These are phyloP conservation scores for Montipora efflorescens DNA, from an alignment of 64 coral and sea anemone genomes.

Conservation along the genomic window DNA sequence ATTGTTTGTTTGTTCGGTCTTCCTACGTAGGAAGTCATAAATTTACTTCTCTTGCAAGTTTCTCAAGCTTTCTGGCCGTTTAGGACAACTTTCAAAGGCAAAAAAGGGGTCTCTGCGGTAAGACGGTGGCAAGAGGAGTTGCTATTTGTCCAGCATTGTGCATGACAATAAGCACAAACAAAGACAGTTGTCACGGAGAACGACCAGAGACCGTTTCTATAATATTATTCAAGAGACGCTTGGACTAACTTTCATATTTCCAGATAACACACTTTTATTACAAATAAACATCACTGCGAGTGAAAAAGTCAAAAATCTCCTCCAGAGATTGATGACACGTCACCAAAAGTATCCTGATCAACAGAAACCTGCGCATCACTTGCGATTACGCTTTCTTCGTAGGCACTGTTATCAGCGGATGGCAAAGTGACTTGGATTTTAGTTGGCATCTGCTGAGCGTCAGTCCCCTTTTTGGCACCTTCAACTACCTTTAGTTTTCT, in stretches of 20 bases:
- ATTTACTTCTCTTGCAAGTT: too few species aligned
- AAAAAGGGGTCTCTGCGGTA: too few species aligned
- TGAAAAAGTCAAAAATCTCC: constrained; percentile 72
- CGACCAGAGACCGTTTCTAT: too few species aligned
- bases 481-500: background rate
- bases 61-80: too few species aligned
- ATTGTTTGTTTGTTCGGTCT: too few species aligned
- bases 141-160: too few species aligned
- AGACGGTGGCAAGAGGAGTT: too few species aligned
- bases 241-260: background rate
- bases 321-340: constrained; percentile 90
- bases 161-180: too few species aligned
- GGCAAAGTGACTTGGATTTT: constrained; percentile 85
- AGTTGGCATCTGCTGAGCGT: background rate
- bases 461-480: background rate
- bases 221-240: too few species aligned
- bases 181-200: too few species aligned
- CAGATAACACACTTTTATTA: background rate
- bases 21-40: too few species aligned
- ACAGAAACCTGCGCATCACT: constrained; percentile 56
- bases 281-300: background rate
- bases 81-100: too few species aligned
- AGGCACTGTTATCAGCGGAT: constrained; percentile 42
- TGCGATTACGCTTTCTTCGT: constrained; percentile 46
- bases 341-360: constrained; percentile 78